phyloP scores from a whole-genome alignment of 2,888 invertebrate species.

The Gnatocerus cornutus region DNA sequence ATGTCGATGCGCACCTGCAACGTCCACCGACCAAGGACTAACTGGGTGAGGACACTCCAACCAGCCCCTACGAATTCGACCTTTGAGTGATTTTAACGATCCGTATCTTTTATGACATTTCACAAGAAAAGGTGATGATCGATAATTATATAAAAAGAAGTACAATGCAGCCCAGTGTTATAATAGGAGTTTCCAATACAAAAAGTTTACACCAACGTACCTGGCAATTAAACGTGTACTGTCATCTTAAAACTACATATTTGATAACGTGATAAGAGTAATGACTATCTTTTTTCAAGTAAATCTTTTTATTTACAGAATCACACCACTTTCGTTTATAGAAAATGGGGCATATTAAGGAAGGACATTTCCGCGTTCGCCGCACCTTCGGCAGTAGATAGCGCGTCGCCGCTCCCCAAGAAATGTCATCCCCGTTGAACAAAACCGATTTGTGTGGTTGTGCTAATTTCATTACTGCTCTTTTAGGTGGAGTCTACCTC shows the following conservation, averaged over 20 bases:
- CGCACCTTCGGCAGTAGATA: constrained; percentile 30
- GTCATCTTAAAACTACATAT: no score
- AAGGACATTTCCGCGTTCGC: constrained; percentile 25
- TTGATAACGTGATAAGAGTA: no score
- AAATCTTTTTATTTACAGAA: no score
- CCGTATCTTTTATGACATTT: constrained; percentile 66
- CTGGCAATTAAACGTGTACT: no score
- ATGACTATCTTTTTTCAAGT: no score
- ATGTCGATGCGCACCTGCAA: constrained; percentile 32
- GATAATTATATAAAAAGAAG: constrained; percentile 57
- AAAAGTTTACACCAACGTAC: background rate
- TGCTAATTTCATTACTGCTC: constrained; percentile 54
- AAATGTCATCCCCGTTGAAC: constrained; percentile 51
- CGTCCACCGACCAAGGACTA: constrained; percentile 54
- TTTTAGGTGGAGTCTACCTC: constrained; percentile 48
- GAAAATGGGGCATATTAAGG: constrained; percentile 14
- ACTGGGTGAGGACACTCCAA: constrained; percentile 45
- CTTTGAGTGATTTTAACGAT: constrained; percentile 65
- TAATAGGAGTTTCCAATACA: background rate
- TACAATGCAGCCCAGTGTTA: background rate
- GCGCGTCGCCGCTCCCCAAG: constrained; percentile 39
- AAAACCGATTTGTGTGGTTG: constrained; percentile 49
- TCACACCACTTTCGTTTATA: no score
- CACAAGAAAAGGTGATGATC: constrained; percentile 63
- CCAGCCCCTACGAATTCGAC: constrained; percentile 55